These are phyloP conservation scores for Phylloscopus trochiloides DNA, from an alignment of 2,113 vertebrate species.

Conservation along the genomic window DNA sequence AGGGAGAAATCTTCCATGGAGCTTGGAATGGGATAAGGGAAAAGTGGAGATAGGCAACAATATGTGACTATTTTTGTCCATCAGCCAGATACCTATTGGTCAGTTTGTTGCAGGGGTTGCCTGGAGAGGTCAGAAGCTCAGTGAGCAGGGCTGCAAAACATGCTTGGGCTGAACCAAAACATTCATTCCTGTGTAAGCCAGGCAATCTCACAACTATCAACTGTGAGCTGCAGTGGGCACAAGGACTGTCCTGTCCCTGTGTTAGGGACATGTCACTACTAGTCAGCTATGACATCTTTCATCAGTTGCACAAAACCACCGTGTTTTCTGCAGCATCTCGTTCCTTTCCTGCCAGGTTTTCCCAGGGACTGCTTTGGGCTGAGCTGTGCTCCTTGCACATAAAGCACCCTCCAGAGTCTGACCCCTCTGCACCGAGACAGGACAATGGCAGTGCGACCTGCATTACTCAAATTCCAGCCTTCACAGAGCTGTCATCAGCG, in stretches of 20 bases:
- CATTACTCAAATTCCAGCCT: slow-evolving; percentile 62
- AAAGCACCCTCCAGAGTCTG: slow-evolving; percentile 31
- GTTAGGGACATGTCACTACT: slow-evolving; percentile 46
- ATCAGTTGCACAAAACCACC: slow-evolving; percentile 41
- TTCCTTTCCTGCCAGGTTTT: slow-evolving; percentile 8
- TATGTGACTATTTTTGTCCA: slow-evolving; percentile 63
- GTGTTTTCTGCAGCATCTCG: slow-evolving; percentile 40
- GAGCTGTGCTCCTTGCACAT: slow-evolving; percentile 35
- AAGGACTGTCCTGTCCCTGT: slow-evolving; percentile 9
- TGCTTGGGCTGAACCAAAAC: slow-evolving; percentile 63
- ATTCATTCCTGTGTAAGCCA: slow-evolving; percentile 47
- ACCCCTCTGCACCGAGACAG: slow-evolving; percentile 62
- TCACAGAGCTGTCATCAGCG: slow-evolving; percentile 52
- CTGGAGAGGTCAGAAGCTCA: slow-evolving; percentile 67
- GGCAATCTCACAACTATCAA: slow-evolving; percentile 57
- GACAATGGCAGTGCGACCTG: slow-evolving; percentile 54
- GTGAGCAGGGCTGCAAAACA: slow-evolving; percentile 60
- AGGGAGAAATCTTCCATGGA: slow-evolving; percentile 42
- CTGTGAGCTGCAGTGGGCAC: slow-evolving; percentile 13
- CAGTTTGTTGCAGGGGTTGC: slow-evolving; percentile 64
- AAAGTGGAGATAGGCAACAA: slow-evolving; percentile 21
- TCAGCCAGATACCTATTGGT: slow-evolving; percentile 65
- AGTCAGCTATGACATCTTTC: slow-evolving; percentile 67
- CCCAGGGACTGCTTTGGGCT: neutral
- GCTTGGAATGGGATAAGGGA: slow-evolving; percentile 30